phyloP scores from a whole-genome alignment of 2,888 invertebrate species.

The Phasia obesa region DNA sequence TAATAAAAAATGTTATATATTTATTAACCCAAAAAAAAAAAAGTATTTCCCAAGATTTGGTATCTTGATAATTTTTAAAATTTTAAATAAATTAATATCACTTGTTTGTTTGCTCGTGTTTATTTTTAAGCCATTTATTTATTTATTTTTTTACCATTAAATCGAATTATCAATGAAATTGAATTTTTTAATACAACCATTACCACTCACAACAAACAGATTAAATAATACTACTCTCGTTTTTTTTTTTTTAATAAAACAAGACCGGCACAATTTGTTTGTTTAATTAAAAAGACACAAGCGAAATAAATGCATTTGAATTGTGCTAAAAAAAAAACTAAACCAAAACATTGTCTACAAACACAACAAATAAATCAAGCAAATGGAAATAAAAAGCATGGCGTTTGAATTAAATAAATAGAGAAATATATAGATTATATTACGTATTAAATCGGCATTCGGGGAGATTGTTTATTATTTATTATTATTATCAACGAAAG shows the following conservation, averaged over 20 bases:
- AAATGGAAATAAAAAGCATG: conserved; percentile 26
- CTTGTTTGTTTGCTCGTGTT: no score
- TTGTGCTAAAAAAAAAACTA: conserved; percentile 5
- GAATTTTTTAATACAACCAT: background rate
- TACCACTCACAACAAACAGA: conserved; percentile 12
- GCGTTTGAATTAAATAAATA: conserved; percentile 31
- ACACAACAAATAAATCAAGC: conserved; percentile 14
- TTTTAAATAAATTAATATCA: no score
- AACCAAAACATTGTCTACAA: conserved; percentile 25
- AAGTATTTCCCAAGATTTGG: no score
- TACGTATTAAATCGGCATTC: conserved; percentile 21
- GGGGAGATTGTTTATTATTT: conserved; percentile 27
- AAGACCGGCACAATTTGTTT: conserved; percentile 30
- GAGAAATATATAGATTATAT: background rate
- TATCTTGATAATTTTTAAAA: no score
- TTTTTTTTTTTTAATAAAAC: conserved; percentile 26
- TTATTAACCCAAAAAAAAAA: no score
- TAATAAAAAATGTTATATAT: no score
- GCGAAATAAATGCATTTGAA: conserved; percentile 34
- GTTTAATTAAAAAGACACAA: conserved; percentile 27
- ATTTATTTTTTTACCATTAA: background rate
- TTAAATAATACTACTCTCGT: conserved; percentile 17
- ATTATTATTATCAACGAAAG: conserved; percentile 56
- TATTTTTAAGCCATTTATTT: conserved; percentile 1
- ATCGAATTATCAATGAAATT: background rate